Conservation (phyloP, 2,888 invertebrate genomes). For the Orthosia gothica region DNA sequence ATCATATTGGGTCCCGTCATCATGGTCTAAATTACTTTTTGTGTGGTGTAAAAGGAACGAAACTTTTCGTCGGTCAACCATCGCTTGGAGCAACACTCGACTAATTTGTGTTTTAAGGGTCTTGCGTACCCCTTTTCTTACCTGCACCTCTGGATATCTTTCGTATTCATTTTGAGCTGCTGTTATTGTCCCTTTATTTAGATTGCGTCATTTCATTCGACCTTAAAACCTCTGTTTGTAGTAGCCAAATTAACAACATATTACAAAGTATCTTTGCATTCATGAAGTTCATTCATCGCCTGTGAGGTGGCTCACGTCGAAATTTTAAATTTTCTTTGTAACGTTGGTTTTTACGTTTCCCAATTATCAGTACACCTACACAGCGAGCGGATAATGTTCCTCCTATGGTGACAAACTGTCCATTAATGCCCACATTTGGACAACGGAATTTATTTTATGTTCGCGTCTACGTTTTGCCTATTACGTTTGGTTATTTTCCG, state of each 20-base stretch:
- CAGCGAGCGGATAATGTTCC: slow-evolving; percentile 35
- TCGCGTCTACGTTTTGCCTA: slow-evolving; percentile 4
- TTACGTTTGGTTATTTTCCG: slow-evolving; percentile 56
- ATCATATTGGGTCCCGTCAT: slow-evolving; percentile 88
- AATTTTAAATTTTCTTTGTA: slow-evolving; percentile 40
- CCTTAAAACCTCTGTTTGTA: slow-evolving; percentile 48
- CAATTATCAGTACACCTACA: slow-evolving; percentile 60
- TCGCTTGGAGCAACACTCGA: slow-evolving; percentile 85
- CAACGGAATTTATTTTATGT: slow-evolving; percentile 25
- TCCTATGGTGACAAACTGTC: slow-evolving; percentile 51
- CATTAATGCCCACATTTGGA: slow-evolving; percentile 50
- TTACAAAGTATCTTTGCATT: slow-evolving; percentile 34
- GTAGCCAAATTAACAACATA: slow-evolving; percentile 47
- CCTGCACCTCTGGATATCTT: slow-evolving; percentile 79
- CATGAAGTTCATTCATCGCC: slow-evolving; percentile 34
- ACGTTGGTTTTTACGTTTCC: slow-evolving; percentile 35
- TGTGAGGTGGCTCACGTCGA: slow-evolving; percentile 1
- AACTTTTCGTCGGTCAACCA: slow-evolving; percentile 79
- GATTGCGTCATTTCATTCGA: slow-evolving; percentile 71
- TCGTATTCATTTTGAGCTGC: slow-evolving; percentile 72
- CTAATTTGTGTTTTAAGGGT: slow-evolving; percentile 82
- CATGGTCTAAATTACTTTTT: slow-evolving; percentile 89
- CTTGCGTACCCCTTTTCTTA: slow-evolving; percentile 85
- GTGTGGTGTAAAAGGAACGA: slow-evolving; percentile 83
- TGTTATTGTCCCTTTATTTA: slow-evolving; percentile 70